These are phyloP conservation scores for Hystrix brachyura DNA, from an alignment of 2,113 vertebrate species.

Conservation along the genomic window DNA sequence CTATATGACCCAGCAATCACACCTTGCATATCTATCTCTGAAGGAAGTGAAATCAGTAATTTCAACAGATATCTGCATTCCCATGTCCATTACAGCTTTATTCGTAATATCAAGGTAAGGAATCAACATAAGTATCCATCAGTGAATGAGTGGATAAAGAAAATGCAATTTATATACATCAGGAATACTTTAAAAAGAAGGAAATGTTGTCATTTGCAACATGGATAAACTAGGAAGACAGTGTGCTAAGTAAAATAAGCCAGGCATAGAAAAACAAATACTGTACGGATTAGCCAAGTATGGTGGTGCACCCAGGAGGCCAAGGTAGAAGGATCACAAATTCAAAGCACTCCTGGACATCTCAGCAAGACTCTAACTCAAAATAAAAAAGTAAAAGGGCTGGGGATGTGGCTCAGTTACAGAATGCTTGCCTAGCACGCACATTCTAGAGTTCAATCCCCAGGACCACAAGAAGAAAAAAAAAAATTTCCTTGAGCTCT, in stretches of 20 bases:
- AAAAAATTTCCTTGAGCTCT: too few relatives aligned
- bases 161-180: not conserved
- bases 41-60: too few relatives aligned
- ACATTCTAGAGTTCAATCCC: not conserved
- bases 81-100: too few relatives aligned
- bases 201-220: not conserved
- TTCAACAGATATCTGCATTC: too few relatives aligned
- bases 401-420: not conserved
- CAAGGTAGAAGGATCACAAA: not conserved
- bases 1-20: not conserved
- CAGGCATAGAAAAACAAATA: not conserved
- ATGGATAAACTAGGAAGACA: not conserved
- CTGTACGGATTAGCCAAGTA: not conserved
- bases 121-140: not conserved
- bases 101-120: too few relatives aligned
- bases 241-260: not conserved
- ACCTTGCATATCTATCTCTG: not conserved
- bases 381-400: not conserved
- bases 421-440: not conserved
- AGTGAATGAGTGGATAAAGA: not conserved
- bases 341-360: not conserved
- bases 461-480: not conserved
- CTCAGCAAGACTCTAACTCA: not conserved
- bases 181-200: not conserved
- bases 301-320: not conserved